Conservation (phyloP, 2,888 invertebrate species). For the Aquatica leii region DNA sequence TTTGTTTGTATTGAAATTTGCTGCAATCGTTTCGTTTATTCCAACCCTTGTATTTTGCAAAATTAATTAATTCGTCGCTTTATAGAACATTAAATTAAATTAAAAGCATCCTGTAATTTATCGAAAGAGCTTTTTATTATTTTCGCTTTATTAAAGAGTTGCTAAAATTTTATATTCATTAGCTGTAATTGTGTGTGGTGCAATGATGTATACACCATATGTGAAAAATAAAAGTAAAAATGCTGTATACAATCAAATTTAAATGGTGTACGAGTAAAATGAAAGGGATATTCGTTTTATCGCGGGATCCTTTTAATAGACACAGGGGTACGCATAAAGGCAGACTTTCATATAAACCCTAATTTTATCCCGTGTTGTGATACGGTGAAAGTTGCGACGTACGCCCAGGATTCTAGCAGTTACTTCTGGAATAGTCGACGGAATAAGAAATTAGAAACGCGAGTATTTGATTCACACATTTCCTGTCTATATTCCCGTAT, state of each 20-base stretch:
- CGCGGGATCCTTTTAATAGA: slow-evolving; percentile 21
- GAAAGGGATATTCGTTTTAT: slow-evolving; percentile 5
- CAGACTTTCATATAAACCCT: slow-evolving; percentile 20
- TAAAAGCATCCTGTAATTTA: slow-evolving; percentile 6
- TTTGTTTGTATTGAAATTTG: no score
- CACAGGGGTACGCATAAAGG: slow-evolving; percentile 8
- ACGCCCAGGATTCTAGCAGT: not conserved
- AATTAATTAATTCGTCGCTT: no score
- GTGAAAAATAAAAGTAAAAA: no score
- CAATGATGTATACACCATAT: no score
- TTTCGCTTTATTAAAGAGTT: no score
- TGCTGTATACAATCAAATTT: no score
- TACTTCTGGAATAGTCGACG: not conserved
- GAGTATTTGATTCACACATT: slow-evolving; percentile 6
- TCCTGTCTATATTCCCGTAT: slow-evolving; percentile 12
- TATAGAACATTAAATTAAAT: not conserved
- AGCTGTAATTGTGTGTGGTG: no score
- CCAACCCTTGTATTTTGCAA: no score
- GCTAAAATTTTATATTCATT: no score
- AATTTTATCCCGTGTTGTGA: slow-evolving; percentile 22
- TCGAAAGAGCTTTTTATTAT: no score
- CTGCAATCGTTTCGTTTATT: no score
- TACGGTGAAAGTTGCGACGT: slow-evolving; percentile 7
- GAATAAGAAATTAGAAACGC: not conserved
- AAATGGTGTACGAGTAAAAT: no score